These are phyloP conservation scores for Protodeltote pygarga DNA, from an alignment of 2,888 invertebrate genomes.

Conservation along the genomic window DNA sequence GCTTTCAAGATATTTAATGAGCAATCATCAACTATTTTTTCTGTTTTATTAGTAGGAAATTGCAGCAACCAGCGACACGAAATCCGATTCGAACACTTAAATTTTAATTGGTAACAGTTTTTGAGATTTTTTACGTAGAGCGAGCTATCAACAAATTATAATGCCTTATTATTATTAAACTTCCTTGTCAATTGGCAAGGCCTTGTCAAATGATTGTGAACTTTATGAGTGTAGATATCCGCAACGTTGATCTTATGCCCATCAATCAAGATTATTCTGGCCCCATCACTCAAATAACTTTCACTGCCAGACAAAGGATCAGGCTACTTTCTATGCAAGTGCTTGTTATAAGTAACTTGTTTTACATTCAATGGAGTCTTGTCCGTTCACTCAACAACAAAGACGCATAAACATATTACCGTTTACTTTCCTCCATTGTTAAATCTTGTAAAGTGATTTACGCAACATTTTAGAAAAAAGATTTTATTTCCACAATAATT, in stretches of 20 bases:
- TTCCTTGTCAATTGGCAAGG: conserved; percentile 41
- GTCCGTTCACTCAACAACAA: conserved; percentile 36
- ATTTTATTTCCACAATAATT: conserved; percentile 22
- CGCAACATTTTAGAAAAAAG: conserved; percentile 33
- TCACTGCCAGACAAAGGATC: conserved; percentile 75
- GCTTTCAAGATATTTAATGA: no score
- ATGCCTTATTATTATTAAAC: neutral
- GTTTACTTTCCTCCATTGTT: conserved; percentile 54
- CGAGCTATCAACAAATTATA: no score
- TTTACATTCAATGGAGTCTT: conserved; percentile 67
- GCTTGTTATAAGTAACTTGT: conserved; percentile 51
- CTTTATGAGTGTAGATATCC: conserved; percentile 56
- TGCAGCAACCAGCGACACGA: no score
- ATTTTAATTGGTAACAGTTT: no score
- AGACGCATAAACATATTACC: conserved; percentile 15
- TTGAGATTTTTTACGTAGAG: no score
- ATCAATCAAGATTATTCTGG: conserved; percentile 64
- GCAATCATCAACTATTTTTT: no score
- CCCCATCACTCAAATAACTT: conserved; percentile 69
- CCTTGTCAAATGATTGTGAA: conserved; percentile 53
- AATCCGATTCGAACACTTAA: no score
- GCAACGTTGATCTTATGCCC: conserved; percentile 51
- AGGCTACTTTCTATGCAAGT: conserved; percentile 66
- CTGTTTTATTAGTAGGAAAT: no score
- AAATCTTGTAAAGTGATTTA: conserved; percentile 34